Percentiles rank a stretch among this genome's conserved stretches.
These are phyloP conservation scores for Phalacrocorax pelagicus DNA, from an alignment of 2,113 vertebrate species.

Conservation along the genomic window DNA sequence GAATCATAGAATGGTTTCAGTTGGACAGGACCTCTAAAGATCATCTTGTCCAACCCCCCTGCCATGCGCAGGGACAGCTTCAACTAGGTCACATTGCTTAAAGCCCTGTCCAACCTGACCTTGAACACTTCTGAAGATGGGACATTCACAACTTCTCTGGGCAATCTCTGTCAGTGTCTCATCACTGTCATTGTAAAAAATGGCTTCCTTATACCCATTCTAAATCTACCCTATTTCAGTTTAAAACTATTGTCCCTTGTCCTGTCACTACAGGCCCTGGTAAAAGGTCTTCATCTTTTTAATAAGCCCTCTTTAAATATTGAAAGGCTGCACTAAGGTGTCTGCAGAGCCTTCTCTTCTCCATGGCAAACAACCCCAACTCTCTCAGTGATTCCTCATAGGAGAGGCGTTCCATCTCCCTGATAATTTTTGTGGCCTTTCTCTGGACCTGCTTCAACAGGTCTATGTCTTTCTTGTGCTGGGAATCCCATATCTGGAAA, in stretches of 20 bases:
- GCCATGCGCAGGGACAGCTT: not conserved
- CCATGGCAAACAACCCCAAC: too few species aligned
- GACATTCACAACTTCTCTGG: not conserved
- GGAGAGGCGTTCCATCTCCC: not conserved
- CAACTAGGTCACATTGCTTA: not conserved
- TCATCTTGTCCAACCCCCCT: too few species aligned
- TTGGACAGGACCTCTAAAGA: not conserved
- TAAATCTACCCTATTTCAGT: not conserved
- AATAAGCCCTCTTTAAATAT: not conserved
- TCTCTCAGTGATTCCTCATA: too few species aligned
- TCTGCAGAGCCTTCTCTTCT: not conserved
- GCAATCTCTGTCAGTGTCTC: not conserved
- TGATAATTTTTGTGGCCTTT: not conserved
- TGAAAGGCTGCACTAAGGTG: not conserved
- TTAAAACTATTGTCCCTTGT: not conserved
- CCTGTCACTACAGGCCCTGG: not conserved
- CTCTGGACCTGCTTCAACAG: not conserved
- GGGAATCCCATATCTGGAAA: accelerated
- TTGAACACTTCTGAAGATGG: not conserved
- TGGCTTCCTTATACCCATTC: not conserved
- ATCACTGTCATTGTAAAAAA: not conserved
- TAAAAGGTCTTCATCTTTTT: not conserved
- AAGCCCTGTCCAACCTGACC: not conserved
- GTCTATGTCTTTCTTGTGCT: not conserved
- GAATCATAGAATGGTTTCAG: not conserved